phyloP scores from a whole-genome alignment of 2,888 invertebrate species.

The Pantelozetes paolii region DNA sequence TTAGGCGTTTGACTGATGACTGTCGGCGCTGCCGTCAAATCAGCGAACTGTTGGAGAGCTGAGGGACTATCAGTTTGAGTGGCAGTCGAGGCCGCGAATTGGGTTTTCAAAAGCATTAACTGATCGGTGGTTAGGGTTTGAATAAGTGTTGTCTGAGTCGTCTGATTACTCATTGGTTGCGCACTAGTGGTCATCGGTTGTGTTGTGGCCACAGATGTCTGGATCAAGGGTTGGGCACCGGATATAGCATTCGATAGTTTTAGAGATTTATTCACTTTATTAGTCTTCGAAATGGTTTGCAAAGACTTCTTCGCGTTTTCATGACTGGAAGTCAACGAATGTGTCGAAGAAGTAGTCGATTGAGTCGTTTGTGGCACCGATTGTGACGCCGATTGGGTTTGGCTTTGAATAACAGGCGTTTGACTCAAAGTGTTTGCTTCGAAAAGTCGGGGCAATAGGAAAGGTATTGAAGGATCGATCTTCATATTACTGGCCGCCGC shows the following conservation, averaged over 20 bases:
- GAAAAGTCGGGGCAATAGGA: constrained; percentile 44
- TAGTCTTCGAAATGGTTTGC: constrained; percentile 14
- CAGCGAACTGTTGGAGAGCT: constrained; percentile 3
- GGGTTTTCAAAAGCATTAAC: constrained; percentile 7
- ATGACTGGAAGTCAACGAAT: too few species aligned
- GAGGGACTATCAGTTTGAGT: not conserved
- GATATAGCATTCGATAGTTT: constrained; percentile 42
- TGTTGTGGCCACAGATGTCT: too few species aligned
- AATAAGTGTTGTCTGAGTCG: constrained; percentile 47
- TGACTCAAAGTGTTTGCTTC: constrained; percentile 17
- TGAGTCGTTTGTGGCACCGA: constrained; percentile 28
- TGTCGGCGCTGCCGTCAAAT: not conserved
- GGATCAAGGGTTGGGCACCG: constrained; percentile 49
- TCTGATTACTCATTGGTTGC: too few species aligned
- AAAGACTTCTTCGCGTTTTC: not conserved
- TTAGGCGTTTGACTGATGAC: not conserved
- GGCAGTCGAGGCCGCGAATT: constrained; percentile 47
- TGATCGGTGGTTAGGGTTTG: not conserved
- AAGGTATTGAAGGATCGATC: constrained; percentile 42
- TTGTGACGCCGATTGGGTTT: constrained; percentile 36
- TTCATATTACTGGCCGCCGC: constrained; percentile 45
- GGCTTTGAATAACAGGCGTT: constrained; percentile 41
- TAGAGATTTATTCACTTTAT: constrained; percentile 42
- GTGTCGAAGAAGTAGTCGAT: not conserved
- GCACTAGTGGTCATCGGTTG: too few species aligned